A percentile compares a stretch with the other conserved stretches of the same genome.
phyloP scores from a whole-genome alignment of 2,888 invertebrate species.

The Troides oblongomaculatus region DNA sequence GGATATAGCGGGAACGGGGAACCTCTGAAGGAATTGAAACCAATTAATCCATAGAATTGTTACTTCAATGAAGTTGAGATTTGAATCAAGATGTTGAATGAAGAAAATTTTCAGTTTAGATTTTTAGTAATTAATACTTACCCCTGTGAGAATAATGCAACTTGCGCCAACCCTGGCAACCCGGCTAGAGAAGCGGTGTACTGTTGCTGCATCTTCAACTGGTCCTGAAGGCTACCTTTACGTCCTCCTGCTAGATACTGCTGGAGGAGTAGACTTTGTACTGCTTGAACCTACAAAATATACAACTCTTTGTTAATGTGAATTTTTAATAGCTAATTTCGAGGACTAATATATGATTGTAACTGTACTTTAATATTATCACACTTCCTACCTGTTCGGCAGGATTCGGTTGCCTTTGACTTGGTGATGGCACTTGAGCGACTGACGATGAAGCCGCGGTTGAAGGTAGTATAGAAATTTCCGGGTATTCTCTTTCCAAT shows the following conservation, averaged over 20 bases:
- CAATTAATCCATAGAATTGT: background rate
- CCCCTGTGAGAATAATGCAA: slow-evolving; percentile 74
- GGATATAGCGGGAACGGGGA: slow-evolving; percentile 75
- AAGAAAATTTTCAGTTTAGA: too few relatives aligned
- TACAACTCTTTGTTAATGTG: too few relatives aligned
- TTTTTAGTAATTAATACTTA: slow-evolving; percentile 39
- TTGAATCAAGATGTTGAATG: too few relatives aligned
- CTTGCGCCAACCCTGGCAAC: slow-evolving; percentile 68
- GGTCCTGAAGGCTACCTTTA: slow-evolving; percentile 69
- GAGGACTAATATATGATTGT: too few relatives aligned
- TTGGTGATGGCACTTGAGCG: slow-evolving; percentile 66
- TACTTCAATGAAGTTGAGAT: background rate
- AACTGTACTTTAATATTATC: too few relatives aligned
- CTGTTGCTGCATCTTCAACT: slow-evolving; percentile 74
- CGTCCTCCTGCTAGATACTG: slow-evolving; percentile 72
- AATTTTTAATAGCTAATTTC: too few relatives aligned
- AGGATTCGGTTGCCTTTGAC: slow-evolving; percentile 68
- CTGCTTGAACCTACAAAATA: slow-evolving; percentile 67
- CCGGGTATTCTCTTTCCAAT: slow-evolving; percentile 75
- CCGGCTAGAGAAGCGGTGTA: slow-evolving; percentile 72
- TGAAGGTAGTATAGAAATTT: slow-evolving; percentile 75
- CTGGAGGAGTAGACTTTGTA: slow-evolving; percentile 72
- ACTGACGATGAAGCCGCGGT: slow-evolving; percentile 71
- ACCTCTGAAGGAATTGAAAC: slow-evolving; percentile 49
- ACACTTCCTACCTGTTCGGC: slow-evolving; percentile 63